These are phyloP conservation scores for Troilus luridus DNA, from an alignment of 2,888 invertebrate genomes.

Conservation along the genomic window DNA sequence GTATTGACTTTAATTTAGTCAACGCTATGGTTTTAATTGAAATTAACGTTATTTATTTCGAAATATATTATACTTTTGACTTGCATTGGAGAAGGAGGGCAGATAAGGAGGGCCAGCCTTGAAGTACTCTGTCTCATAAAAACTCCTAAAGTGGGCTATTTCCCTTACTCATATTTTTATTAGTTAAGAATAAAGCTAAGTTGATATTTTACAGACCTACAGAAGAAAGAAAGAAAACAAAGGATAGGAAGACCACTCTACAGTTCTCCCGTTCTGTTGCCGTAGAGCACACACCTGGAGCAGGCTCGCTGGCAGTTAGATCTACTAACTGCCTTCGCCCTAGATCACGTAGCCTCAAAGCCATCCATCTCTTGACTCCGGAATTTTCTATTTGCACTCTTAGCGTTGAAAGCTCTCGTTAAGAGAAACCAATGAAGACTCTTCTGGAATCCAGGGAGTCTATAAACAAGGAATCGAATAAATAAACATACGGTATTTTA, in stretches of 20 bases:
- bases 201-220: neutral
- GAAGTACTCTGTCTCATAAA: too few species aligned
- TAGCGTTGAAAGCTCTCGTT: constrained; percentile 11
- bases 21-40: too few species aligned
- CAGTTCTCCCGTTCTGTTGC: neutral
- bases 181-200: neutral
- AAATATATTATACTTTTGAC: too few species aligned
- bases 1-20: too few species aligned
- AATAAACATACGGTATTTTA: neutral
- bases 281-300: neutral
- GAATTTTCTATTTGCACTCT: constrained; percentile 30
- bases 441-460: neutral
- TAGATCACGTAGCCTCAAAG: constrained; percentile 18
- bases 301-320: neutral
- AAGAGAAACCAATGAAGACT: neutral
- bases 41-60: too few species aligned
- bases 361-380: neutral
- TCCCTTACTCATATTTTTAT: too few species aligned
- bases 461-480: neutral
- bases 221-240: neutral
- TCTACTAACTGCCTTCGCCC: neutral
- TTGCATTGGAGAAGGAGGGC: too few species aligned
- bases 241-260: neutral
- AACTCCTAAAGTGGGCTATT: too few species aligned
- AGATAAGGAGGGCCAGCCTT: too few species aligned